phyloP scores from a whole-genome alignment of 2,888 invertebrate species.

The Philereme vetulata region DNA sequence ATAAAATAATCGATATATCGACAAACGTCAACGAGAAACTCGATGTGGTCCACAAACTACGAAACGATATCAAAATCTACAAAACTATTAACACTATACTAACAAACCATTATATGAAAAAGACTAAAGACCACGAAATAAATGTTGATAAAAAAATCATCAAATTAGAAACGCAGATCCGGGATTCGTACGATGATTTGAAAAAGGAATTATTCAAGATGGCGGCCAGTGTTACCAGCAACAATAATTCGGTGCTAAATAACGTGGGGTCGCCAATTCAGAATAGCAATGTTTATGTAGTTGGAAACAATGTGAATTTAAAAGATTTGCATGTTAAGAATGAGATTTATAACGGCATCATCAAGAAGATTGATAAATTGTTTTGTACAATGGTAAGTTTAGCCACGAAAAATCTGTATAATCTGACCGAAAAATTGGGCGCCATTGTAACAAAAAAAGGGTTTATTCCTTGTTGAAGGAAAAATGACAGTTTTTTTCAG shows the following conservation, averaged over 20 bases:
- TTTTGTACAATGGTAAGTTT: constrained; percentile 76
- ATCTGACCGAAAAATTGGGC: too few relatives aligned
- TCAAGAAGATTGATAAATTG: constrained; percentile 73
- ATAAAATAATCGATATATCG: constrained; percentile 65
- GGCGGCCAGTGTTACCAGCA: constrained; percentile 56
- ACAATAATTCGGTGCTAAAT: constrained; percentile 39
- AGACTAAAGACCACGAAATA: constrained; percentile 69
- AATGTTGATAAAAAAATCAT: constrained; percentile 66
- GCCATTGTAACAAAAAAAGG: too few relatives aligned
- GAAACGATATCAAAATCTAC: constrained; percentile 78
- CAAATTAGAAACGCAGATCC: constrained; percentile 65
- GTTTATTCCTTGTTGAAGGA: too few relatives aligned
- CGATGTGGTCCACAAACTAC: constrained; percentile 69
- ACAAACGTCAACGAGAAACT: constrained; percentile 74
- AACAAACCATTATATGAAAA: constrained; percentile 76
- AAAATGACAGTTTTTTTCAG: too few relatives aligned
- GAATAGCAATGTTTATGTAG: constrained; percentile 67
- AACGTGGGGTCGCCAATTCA: constrained; percentile 59
- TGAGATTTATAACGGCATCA: constrained; percentile 73
- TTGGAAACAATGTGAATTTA: constrained; percentile 65
- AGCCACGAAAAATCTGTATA: too few relatives aligned
- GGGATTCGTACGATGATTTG: constrained; percentile 66
- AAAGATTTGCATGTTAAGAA: constrained; percentile 64
- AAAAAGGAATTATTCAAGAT: constrained; percentile 59
- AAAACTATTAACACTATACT: constrained; percentile 75